phyloP scores from a whole-genome alignment of 2,797 vertebrate genomes.

The Spheniscus humboldti region DNA sequence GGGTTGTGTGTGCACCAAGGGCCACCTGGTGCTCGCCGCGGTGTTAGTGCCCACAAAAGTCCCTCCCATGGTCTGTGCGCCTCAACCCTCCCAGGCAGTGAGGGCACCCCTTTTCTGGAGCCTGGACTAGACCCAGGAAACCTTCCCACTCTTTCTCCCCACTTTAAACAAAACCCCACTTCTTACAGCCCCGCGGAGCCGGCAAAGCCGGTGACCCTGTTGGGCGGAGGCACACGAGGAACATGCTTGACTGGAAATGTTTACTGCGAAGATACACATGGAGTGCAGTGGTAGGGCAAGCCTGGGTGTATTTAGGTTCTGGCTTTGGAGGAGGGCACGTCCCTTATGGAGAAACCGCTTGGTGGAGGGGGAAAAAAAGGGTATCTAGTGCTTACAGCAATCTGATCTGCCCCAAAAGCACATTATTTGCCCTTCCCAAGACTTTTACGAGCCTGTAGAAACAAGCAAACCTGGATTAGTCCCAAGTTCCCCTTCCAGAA shows the following conservation, averaged over 20 bases:
- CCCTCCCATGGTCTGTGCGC: neutral
- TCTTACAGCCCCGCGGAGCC: neutral
- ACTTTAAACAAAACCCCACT: neutral
- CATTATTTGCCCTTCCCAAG: neutral
- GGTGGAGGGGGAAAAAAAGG: neutral
- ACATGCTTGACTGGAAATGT: neutral
- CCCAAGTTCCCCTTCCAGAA: neutral
- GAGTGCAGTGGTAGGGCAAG: neutral
- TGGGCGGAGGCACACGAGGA: neutral
- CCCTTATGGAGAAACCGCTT: neutral
- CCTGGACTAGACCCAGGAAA: neutral
- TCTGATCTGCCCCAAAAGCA: neutral
- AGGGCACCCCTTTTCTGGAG: neutral
- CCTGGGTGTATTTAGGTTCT: neutral
- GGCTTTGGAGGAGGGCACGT: neutral
- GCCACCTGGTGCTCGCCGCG: neutral
- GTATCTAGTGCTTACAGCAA: neutral
- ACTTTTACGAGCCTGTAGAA: neutral
- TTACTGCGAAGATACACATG: neutral
- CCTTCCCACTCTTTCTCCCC: neutral
- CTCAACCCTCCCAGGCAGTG: neutral
- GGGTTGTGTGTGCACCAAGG: neutral
- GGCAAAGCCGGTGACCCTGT: neutral
- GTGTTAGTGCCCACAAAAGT: accelerated
- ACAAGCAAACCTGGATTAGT: neutral